Conservation (phyloP, 64 coral and sea anemone genomes). For the Exaiptasia diaphana region DNA sequence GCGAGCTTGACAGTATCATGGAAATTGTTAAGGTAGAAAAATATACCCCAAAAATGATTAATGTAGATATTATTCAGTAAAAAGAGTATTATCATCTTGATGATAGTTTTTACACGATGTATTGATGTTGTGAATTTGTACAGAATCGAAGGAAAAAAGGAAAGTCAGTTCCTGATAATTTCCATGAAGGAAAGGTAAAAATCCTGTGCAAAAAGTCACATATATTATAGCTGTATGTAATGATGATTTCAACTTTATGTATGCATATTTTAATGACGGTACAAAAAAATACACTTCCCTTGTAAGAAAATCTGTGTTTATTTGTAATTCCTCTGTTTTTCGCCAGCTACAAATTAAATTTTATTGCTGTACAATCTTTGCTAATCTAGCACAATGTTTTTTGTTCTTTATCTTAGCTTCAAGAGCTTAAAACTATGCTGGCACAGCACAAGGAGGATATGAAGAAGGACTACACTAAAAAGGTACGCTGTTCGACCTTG, state of each 20-base stretch:
- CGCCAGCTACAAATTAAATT: no score
- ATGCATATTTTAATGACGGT: no score
- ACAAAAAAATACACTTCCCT: no score
- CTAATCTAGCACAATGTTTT: not conserved
- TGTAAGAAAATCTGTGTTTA: no score
- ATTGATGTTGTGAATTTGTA: not conserved
- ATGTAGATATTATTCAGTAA: not conserved
- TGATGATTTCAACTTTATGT: no score
- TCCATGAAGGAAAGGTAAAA: constrained; percentile 78
- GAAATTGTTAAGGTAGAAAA: constrained; percentile 84
- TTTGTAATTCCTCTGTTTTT: no score
- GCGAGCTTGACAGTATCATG: constrained; percentile 81
- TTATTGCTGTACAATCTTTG: no score
- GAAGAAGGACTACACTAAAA: constrained; percentile 82
- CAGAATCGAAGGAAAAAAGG: constrained; percentile 85
- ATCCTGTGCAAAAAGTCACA: not conserved
- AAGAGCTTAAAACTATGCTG: constrained; percentile 73
- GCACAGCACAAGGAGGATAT: constrained; percentile 87
- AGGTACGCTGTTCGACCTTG: no score
- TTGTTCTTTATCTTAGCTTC: constrained; percentile 29
- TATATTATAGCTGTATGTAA: not conserved
- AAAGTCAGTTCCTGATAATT: constrained; percentile 78
- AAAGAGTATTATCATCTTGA: not conserved
- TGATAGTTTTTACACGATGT: not conserved
- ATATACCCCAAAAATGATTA: no score